Evolutionary conservation across 2,888 invertebrate species (phyloP), one percentile per base, ranked within the genome.

Genomic region (Ephialtes manifestator): DNA sequence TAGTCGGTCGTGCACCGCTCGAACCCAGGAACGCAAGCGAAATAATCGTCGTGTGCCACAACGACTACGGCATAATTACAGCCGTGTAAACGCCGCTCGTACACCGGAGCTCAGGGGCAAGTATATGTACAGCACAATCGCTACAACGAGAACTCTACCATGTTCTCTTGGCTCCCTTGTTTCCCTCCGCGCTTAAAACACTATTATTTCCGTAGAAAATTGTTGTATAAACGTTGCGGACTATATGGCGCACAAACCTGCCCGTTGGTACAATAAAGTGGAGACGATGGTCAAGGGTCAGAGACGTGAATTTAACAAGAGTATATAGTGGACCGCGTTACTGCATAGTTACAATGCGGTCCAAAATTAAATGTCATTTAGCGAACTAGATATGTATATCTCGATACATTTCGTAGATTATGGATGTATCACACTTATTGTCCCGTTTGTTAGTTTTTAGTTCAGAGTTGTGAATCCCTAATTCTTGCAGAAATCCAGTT

Each of bases 141-240:
- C 51, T 43, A 58, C 20, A 67, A 24, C 72, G 68, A 46, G 65
- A 65, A 71, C 28, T 8, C 46, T 11, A 20, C 43, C 63, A 51
- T 53, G 70, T 74, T 83, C 46, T 79, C 46, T 60, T 60, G 46
- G 18, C 63, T 46, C 60, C 39, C 39, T 78, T 51, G 67, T 74
- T 79, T 79, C 67, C 58, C 72, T 39, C 53, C 60, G 31, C 60
- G 68, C 31, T 74, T 68, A 74, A 74, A 79, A 71, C 65, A 77
- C 78, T 51, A 74, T 83, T 79, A 79, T 79, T 83, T 60, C 74
- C 75, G 74, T 35, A 43, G 58, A 60, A 67, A 83, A 83, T 75
- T 83, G 74, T 75, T 74, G 68, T 75, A 83, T 24, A 79, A 75
- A 79, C 39, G 78, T 60, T 67, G 28, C 60, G 35, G 43, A 58